These are phyloP conservation scores for Zelleria hepariella DNA, from an alignment of 2,888 invertebrate genomes.

Conservation along the genomic window DNA sequence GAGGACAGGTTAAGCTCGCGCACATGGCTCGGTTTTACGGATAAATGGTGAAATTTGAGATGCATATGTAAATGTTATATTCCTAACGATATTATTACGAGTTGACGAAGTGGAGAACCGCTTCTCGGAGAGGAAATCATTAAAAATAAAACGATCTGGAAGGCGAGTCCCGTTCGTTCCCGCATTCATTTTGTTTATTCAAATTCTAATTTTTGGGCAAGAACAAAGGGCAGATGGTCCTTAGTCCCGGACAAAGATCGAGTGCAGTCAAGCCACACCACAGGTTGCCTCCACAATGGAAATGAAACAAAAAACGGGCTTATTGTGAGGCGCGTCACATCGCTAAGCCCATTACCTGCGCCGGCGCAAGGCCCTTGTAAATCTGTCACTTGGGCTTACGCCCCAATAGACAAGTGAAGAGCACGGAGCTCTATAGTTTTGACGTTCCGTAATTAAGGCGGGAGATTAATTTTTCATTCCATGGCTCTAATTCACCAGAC, in stretches of 20 bases:
- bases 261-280: slow-evolving; percentile 40
- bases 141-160: slow-evolving; percentile 5
- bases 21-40: background rate
- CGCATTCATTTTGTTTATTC: slow-evolving; percentile 36
- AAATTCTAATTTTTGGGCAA: slow-evolving; percentile 63
- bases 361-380: slow-evolving; percentile 42
- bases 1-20: slow-evolving; percentile 2
- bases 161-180: slow-evolving; percentile 27
- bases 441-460: slow-evolving; percentile 41
- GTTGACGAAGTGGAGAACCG: background rate
- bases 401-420: slow-evolving; percentile 28
- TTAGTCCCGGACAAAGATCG: slow-evolving; percentile 52
- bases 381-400: slow-evolving; percentile 48
- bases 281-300: slow-evolving; percentile 40
- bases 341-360: slow-evolving; percentile 52
- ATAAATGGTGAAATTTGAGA: slow-evolving; percentile 26
- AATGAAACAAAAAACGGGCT: slow-evolving; percentile 39
- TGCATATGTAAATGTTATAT: slow-evolving; percentile 44
- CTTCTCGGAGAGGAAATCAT: background rate
- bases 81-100: slow-evolving; percentile 12
- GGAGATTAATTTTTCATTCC: slow-evolving; percentile 14
- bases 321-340: slow-evolving; percentile 39
- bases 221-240: slow-evolving; percentile 53
- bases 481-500: background rate
- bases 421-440: slow-evolving; percentile 34